Conservation (phyloP, 2,797 vertebrate species). For the Melanotaenia maccullochi region DNA sequence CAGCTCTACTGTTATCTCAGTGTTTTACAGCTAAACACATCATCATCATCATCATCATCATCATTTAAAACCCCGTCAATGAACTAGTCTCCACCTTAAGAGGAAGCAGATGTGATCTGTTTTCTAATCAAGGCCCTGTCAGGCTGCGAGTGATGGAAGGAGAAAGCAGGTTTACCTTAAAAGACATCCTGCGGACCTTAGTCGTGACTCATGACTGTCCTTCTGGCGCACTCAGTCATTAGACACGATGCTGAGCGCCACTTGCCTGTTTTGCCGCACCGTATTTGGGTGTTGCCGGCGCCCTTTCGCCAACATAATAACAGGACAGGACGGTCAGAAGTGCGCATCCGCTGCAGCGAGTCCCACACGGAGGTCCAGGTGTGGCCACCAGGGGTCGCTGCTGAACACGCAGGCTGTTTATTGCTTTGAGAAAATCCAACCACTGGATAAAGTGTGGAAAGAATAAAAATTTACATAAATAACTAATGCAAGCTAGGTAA, state of each 20-base stretch:
- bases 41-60: not conserved
- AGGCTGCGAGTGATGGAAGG: slow-evolving; percentile 20
- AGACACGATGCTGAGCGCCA: slow-evolving; percentile 38
- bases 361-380: not conserved
- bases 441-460: not conserved
- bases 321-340: slow-evolving; percentile 47
- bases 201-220: slow-evolving; percentile 76
- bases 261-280: slow-evolving; percentile 62
- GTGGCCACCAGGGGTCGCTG: slow-evolving; percentile 54
- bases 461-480: not conserved
- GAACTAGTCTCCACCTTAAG: not conserved
- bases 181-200: slow-evolving; percentile 89
- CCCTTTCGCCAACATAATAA: slow-evolving; percentile 55
- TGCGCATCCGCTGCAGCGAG: slow-evolving; percentile 73
- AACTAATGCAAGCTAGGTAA: not conserved
- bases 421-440: too few relatives aligned
- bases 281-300: slow-evolving; percentile 71
- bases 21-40: slow-evolving; percentile 9
- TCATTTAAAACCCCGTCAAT: slow-evolving; percentile 18
- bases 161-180: slow-evolving; percentile 87
- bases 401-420: not conserved
- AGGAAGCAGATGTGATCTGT: slow-evolving; percentile 26
- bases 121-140: slow-evolving; percentile 22
- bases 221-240: slow-evolving; percentile 57
- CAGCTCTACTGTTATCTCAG: slow-evolving; percentile 15